Base-by-base conservation (phyloP, 2,113 vertebrate species). In the Labrus mixtus region DNA sequence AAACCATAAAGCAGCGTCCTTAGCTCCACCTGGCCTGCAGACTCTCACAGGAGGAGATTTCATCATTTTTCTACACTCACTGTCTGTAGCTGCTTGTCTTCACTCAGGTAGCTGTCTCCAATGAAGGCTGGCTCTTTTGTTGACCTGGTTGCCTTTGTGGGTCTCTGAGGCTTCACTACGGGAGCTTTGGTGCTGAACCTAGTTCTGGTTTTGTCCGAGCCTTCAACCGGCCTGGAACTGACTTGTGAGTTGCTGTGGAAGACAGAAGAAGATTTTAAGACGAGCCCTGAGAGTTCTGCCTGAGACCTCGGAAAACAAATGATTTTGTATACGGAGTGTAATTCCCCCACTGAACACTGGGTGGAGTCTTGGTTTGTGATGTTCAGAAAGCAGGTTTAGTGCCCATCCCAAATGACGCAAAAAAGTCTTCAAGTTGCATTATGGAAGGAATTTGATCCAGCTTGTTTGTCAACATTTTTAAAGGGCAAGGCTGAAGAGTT, bases 81-180 rank as follows among this genome's bases (percentile, higher is more conserved):
- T 0, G 86, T 89, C 56, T 73, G 87, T 6, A 51, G 67, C 0
- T 80, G 64, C 33, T 76, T 0, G 0, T 90, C 65, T 13, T 93
- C 93, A 0, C 15, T 83, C 41, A 70, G 73, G 61, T 96, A 95
- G 0, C 8, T 8, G 60, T 95, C 94, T 20, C 95, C 95, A 4
- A 94, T 83, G 84, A 81, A 94, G 4, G 88, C 54, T 0, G 79
- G 58, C 20, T 90, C 82, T 0, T 82, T 92, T n/a, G n/a, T n/a
- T 0, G 81, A 23, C 11, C 25, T 10, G 29, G 7, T 15, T 2
- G 57, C 19, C 29, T 6, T 16, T 1, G 36, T 4, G 16, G 41
- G 23, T 15, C 2, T 19, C 15, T 9, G 25, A 8, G 45, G 61
- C 17, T 3, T 50, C 39, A 1, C 7, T 1, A n/a, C 17, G 15